Percentiles rank a stretch among this genome's conserved stretches.
These are phyloP conservation scores for Aricia artaxerxes DNA, from an alignment of 2,888 invertebrate genomes.

Conservation along the genomic window DNA sequence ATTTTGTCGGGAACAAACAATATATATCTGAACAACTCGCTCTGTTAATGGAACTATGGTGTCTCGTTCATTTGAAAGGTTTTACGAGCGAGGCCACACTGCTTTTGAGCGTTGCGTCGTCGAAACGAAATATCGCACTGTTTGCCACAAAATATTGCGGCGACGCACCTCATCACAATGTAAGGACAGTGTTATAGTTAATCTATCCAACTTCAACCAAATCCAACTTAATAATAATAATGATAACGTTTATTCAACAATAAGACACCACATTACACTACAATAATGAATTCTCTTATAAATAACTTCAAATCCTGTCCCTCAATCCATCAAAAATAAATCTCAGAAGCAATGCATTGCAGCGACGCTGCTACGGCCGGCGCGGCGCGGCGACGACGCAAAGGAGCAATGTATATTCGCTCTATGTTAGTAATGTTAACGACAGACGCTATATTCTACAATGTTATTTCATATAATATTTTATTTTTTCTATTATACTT, in stretches of 20 bases:
- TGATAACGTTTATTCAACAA: too few relatives aligned
- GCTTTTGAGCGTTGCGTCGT: background rate
- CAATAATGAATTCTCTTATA: too few relatives aligned
- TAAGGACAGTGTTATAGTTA: background rate
- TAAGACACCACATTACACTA: too few relatives aligned
- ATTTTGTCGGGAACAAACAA: slow-evolving; percentile 44
- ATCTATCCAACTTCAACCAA: too few relatives aligned
- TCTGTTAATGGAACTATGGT: slow-evolving; percentile 21
- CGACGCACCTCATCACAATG: background rate
- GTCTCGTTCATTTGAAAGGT: slow-evolving; percentile 16
- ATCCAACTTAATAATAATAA: too few relatives aligned
- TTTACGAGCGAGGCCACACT: background rate
- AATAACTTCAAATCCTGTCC: too few relatives aligned
- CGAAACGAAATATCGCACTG: background rate
- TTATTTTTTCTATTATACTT: background rate
- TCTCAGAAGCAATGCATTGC: too few relatives aligned
- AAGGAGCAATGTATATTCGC: background rate
- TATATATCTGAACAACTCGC: slow-evolving; percentile 33
- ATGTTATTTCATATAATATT: background rate
- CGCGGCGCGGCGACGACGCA: background rate
- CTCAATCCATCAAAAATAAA: too few relatives aligned
- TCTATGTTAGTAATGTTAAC: background rate
- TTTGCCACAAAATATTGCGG: background rate
- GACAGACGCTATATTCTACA: background rate
- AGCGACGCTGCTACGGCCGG: too few relatives aligned